Base-by-base conservation (phyloP, 2,113 vertebrate genomes). In the Chlorodrepanis virens region DNA sequence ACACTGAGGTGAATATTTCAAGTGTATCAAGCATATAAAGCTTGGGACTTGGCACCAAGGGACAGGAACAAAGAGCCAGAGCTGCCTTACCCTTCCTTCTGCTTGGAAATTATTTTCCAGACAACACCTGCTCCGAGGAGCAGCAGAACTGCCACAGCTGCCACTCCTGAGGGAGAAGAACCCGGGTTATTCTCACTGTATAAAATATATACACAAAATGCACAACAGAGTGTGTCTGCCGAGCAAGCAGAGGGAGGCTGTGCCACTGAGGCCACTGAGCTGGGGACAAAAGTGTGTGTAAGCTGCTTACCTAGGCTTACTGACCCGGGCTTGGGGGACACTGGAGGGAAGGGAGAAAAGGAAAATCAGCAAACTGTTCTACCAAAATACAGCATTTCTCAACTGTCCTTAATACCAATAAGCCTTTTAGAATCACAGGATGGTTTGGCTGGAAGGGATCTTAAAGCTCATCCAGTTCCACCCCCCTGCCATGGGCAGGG, bases 41-140 rank as follows among this genome's bases (percentile, higher is more conserved):
- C 16, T 28, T 45, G 60, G 21, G 42, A 22, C 19, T 78, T 44
- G 39, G n/a, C 61, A 33, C 21, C 45, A 10, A 61, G 84, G 42
- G 54, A 28, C 24, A 4, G 8, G 53, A 76, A 20, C 12, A 10
- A 59, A 11, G 15, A 77, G 14, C 35, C 22, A 28, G 42, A 63
- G 63, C 39, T 4, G 4, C 49, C 94, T 97, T 95, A 97, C 96
- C 96, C 96, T 95, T 95, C 27, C 81, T 96, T 97, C 87, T 79
- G 77, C 81, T 95, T 94, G 35, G 93, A 95, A 76, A 91, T 47
- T 11, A 95, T 76, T 82, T 89, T 97, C 95, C 95, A 92, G 77
- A 9, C 53, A 25, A 95, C 2, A 10, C 77, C 81, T 6, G 63
- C 40, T 19, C 87, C 95, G 56, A 97, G 81, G 69, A 97, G 81